These are phyloP conservation scores for Thalassophryne amazonica DNA, from an alignment of 2,797 vertebrate species.

Conservation along the genomic window DNA sequence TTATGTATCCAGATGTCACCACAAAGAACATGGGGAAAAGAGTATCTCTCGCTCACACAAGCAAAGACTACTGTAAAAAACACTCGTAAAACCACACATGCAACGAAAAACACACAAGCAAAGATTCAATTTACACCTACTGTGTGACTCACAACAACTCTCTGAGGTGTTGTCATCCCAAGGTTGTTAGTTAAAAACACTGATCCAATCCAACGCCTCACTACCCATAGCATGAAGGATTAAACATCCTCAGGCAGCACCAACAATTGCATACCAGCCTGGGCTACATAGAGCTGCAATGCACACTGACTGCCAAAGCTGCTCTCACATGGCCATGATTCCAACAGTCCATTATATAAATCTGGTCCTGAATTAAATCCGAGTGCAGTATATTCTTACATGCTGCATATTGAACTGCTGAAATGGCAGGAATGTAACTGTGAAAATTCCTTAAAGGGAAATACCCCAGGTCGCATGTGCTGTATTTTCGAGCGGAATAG, in stretches of 20 bases:
- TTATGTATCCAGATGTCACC: constrained; percentile 25
- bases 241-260: constrained; percentile 33
- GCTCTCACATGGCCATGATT: neutral
- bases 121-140: neutral
- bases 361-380: neutral
- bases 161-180: constrained; percentile 24
- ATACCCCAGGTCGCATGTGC: too few species aligned
- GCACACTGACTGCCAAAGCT: neutral
- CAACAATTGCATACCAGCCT: constrained; percentile 36
- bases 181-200: constrained; percentile 36
- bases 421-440: neutral
- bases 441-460: too few species aligned
- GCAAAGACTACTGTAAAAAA: neutral
- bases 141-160: constrained; percentile 13
- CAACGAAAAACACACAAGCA: neutral
- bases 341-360: neutral
- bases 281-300: constrained; percentile 9
- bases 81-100: neutral
- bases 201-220: constrained; percentile 38
- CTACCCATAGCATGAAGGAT: constrained; percentile 27
- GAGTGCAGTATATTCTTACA: neutral
- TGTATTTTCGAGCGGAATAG: too few species aligned
- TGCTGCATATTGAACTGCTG: too few species aligned
- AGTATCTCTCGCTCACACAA: neutral
- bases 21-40: constrained; percentile 9